Conservation (phyloP, 2,888 invertebrate species). For the Tachina grossa region DNA sequence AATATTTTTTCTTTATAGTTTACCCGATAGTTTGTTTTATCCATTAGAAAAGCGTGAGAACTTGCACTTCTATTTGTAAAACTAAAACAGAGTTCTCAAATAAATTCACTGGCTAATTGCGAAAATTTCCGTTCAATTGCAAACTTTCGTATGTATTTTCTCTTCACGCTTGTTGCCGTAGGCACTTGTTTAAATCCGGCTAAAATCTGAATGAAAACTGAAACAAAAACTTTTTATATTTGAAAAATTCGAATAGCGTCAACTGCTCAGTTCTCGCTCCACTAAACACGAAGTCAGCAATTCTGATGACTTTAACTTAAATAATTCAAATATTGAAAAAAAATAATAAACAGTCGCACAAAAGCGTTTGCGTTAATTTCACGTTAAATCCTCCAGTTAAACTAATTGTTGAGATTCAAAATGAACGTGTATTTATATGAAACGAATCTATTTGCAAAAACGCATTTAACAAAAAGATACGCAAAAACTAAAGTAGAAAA, state of each 20-base stretch:
- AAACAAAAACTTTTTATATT: conserved; percentile 36
- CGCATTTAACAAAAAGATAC: conserved; percentile 44
- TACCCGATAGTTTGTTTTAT: conserved; percentile 63
- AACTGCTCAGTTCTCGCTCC: conserved; percentile 61
- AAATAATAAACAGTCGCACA: neutral
- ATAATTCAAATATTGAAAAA: neutral
- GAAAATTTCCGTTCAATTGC: conserved; percentile 50
- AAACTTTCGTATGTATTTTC: conserved; percentile 8
- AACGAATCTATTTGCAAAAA: conserved; percentile 49
- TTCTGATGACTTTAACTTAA: conserved; percentile 23
- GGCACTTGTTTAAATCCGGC: conserved; percentile 31
- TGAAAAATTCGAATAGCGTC: conserved; percentile 44
- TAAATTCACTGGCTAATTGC: conserved; percentile 66
- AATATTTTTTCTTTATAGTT: neutral
- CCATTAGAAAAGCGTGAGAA: conserved; percentile 55
- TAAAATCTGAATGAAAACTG: conserved; percentile 49
- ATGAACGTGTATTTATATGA: conserved; percentile 70
- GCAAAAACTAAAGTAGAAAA: conserved; percentile 32
- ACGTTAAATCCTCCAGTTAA: conserved; percentile 62
- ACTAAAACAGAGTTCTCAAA: conserved; percentile 53
- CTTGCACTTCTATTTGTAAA: neutral
- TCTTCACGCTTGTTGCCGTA: conserved; percentile 26
- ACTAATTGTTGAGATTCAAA: conserved; percentile 77
- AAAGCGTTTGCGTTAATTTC: conserved; percentile 52
- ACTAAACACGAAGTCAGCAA: conserved; percentile 40